phyloP scores from a whole-genome alignment of 1,140 invertebrate species.

The Portunus trituberculatus region DNA sequence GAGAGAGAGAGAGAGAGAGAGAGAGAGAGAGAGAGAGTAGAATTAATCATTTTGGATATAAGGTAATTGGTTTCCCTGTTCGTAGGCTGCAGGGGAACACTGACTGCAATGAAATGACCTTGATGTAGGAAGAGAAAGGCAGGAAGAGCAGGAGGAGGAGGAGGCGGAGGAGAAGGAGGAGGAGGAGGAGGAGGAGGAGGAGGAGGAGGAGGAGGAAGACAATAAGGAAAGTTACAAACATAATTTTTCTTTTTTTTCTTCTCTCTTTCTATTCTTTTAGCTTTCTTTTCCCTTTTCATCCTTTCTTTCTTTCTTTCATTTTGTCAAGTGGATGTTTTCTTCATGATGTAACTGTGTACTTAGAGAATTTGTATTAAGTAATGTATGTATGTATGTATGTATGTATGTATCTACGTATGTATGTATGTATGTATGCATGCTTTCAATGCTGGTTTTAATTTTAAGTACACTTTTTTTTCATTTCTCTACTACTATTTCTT shows the following conservation, averaged over 20 bases:
- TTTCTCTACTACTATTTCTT: not conserved
- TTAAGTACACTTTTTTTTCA: not conserved
- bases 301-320: not conserved
- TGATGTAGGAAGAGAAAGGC: no score
- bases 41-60: no score
- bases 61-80: no score
- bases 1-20: slow-evolving; percentile 41
- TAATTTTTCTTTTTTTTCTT: not conserved
- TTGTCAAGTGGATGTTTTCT: not conserved
- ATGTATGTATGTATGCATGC: not conserved
- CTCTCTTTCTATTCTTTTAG: not conserved
- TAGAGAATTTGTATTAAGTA: no score
- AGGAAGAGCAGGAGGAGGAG: no score
- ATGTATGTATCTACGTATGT: not conserved
- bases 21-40: slow-evolving; percentile 17
- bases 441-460: not conserved
- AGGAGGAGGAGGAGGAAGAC: not conserved
- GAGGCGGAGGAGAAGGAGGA: no score
- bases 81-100: no score
- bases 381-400: no score
- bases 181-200: not conserved
- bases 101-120: no score
- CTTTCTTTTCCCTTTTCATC: not conserved
- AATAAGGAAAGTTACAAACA: not conserved
- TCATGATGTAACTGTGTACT: no score